Percentiles rank a stretch among this genome's conserved stretches.
phyloP scores from a whole-genome alignment of 2,797 vertebrate species.

The Microtus agrestis region DNA sequence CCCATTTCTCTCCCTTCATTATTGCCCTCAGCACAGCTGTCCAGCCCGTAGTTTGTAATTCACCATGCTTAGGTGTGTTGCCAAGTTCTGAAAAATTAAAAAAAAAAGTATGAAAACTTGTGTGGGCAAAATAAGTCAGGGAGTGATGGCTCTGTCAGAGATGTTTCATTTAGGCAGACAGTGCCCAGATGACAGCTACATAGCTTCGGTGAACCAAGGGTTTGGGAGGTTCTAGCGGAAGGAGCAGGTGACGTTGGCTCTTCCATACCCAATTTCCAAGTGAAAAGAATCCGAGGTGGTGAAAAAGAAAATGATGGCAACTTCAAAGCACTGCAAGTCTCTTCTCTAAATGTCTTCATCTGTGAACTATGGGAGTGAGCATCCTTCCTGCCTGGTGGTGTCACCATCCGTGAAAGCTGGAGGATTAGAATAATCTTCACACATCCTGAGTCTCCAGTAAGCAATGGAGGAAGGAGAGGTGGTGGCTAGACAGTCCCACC shows the following conservation, averaged over 20 bases:
- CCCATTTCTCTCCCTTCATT: neutral
- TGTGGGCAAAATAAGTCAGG: neutral
- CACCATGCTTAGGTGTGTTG: neutral
- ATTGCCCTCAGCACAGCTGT: neutral
- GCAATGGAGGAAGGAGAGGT: constrained; percentile 19
- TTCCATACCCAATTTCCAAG: neutral
- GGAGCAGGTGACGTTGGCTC: neutral
- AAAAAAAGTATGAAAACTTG: neutral
- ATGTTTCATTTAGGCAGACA: neutral
- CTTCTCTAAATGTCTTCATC: neutral
- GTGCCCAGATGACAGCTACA: neutral
- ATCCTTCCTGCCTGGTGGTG: constrained; percentile 18
- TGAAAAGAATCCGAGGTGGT: neutral
- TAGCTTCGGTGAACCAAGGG: neutral
- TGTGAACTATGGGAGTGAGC: neutral
- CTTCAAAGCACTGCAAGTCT: neutral
- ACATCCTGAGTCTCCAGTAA: constrained; percentile 48
- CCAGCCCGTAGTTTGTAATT: neutral
- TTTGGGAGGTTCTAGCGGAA: neutral
- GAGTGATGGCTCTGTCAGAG: neutral
- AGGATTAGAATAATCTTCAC: constrained; percentile 33
- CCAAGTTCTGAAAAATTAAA: neutral
- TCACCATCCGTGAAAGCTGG: neutral
- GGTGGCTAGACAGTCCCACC: neutral
- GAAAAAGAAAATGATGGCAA: neutral